These are phyloP conservation scores for Parapristionchus giblindavisi DNA, from an alignment of 2,888 invertebrate species.

Conservation along the genomic window DNA sequence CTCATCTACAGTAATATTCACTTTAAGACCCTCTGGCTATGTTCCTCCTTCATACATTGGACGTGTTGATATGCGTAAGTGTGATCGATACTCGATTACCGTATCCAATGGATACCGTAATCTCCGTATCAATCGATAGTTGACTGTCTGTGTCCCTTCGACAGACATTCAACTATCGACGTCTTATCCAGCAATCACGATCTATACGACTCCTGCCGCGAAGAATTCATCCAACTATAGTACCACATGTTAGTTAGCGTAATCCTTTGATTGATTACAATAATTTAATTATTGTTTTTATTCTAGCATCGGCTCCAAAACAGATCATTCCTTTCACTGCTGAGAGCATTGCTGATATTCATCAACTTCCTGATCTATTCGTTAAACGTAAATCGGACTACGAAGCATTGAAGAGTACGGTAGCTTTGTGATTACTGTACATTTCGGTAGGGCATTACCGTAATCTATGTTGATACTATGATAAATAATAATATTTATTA, in stretches of 20 bases:
- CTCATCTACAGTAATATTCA: neutral
- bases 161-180: slow-evolving; percentile 26
- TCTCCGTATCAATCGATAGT: too few species aligned
- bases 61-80: slow-evolving; percentile 17
- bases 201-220: neutral
- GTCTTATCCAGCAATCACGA: slow-evolving; percentile 8
- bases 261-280: too few species aligned
- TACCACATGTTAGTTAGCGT: slow-evolving; percentile 1
- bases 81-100: slow-evolving; percentile 21
- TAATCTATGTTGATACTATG: too few species aligned
- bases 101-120: too few species aligned
- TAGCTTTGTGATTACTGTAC: too few species aligned
- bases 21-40: slow-evolving; percentile 16
- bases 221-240: neutral
- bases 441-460: too few species aligned
- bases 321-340: slow-evolving; percentile 20
- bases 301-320: too few species aligned
- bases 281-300: too few species aligned
- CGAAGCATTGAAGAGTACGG: too few species aligned
- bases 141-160: neutral
- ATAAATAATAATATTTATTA: too few species aligned
- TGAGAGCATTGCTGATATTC: slow-evolving; percentile 25
- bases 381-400: neutral
- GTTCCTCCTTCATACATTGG: slow-evolving; percentile 13
- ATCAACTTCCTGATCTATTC: slow-evolving; percentile 7